phyloP scores from a whole-genome alignment of 2,113 vertebrate species.

The Sylvilagus bachmani region DNA sequence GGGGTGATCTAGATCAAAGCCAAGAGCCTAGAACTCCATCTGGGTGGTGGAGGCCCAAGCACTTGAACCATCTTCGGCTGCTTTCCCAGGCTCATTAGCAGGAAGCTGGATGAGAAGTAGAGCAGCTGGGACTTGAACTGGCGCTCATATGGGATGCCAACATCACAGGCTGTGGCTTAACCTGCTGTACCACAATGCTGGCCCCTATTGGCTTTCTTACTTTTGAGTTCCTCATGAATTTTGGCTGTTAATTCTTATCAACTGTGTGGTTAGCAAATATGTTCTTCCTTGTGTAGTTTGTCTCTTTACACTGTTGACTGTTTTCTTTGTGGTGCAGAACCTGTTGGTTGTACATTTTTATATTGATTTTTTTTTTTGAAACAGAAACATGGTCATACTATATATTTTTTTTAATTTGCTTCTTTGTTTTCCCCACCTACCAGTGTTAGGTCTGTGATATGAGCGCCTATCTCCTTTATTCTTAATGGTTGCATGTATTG shows the following conservation, averaged over 20 bases:
- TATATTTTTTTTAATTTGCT: neutral
- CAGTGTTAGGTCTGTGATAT: neutral
- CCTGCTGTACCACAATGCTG: too few relatives aligned
- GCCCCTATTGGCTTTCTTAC: neutral
- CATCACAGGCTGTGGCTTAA: too few relatives aligned
- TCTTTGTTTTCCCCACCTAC: neutral
- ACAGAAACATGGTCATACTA: neutral
- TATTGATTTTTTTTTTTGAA: neutral
- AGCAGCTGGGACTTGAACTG: too few relatives aligned
- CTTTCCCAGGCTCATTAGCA: too few relatives aligned
- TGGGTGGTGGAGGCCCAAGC: too few relatives aligned
- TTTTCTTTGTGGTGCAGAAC: neutral
- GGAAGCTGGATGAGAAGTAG: too few relatives aligned
- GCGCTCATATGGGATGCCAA: too few relatives aligned
- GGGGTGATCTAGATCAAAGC: too few relatives aligned
- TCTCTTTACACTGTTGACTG: neutral
- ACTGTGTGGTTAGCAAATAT: neutral
- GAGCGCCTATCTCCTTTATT: neutral
- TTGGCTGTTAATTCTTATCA: neutral
- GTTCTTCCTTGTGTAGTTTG: neutral
- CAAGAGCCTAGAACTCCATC: too few relatives aligned
- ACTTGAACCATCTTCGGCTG: too few relatives aligned
- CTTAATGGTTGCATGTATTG: neutral
- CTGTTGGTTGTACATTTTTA: neutral
- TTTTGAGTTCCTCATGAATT: neutral